Conservation (phyloP, 2,888 invertebrate genomes). For the Habrosyne pyritoides region DNA sequence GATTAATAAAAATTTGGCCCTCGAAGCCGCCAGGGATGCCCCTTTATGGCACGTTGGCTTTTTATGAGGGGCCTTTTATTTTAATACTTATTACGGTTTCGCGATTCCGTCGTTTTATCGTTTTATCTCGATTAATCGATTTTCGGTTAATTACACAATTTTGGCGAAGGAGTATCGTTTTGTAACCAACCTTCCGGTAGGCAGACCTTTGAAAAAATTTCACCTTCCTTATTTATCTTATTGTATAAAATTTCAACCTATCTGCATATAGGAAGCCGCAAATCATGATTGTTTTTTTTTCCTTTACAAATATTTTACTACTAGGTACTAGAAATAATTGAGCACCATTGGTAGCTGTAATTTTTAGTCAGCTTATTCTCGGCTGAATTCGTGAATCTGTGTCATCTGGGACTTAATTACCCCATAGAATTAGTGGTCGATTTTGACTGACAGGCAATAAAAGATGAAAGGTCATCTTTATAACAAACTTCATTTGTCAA, state of each 20-base stretch:
- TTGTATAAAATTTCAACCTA: too few relatives aligned
- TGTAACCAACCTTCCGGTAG: conserved; percentile 4
- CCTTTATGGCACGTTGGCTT: conserved; percentile 75
- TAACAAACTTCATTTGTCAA: too few relatives aligned
- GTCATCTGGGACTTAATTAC: background rate
- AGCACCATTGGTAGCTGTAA: too few relatives aligned
- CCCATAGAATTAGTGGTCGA: background rate
- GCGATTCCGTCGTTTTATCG: conserved; percentile 69
- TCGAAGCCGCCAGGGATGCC: conserved; percentile 65
- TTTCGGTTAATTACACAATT: conserved; percentile 67
- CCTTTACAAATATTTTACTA: too few relatives aligned
- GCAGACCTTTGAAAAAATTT: too few relatives aligned
- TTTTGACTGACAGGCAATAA: too few relatives aligned
- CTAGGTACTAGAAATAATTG: too few relatives aligned
- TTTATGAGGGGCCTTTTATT: conserved; percentile 74
- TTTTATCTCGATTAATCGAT: conserved; percentile 64
- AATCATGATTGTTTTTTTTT: too few relatives aligned
- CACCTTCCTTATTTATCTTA: background rate
- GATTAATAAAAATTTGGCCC: conserved; percentile 77
- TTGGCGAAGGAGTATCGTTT: conserved; percentile 43
- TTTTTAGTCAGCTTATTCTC: too few relatives aligned
- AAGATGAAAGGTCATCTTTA: too few relatives aligned
- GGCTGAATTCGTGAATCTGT: too few relatives aligned
- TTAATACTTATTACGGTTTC: conserved; percentile 74
- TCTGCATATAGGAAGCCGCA: too few relatives aligned